Evolutionary conservation across 2,113 vertebrate genomes (phyloP).

Genomic region (Calcarius ornatus): DNA sequence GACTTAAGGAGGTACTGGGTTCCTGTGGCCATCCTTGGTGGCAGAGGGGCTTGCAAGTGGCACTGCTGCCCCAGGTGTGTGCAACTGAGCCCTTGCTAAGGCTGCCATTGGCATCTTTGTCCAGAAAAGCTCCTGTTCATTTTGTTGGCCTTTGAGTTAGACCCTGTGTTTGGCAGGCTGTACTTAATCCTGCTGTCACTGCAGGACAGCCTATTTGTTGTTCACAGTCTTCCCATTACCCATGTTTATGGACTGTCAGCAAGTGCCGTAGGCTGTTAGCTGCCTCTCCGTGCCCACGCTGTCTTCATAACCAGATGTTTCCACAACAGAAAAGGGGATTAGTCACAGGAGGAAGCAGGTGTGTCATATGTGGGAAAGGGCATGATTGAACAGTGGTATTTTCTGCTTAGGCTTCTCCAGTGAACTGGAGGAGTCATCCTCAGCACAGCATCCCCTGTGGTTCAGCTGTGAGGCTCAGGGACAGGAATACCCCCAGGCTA

Average conservation of each 20-base stretch:
- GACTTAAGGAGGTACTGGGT: neutral
- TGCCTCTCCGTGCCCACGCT: neutral
- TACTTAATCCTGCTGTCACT: neutral
- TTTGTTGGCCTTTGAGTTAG: neutral
- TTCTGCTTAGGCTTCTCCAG: constrained; percentile 11
- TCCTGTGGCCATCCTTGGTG: neutral
- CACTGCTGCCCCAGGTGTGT: neutral
- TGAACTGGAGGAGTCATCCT: neutral
- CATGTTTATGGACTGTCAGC: neutral
- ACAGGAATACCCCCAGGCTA: neutral
- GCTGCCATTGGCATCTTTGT: neutral
- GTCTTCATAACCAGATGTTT: constrained; percentile 33
- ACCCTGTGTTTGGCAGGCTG: constrained; percentile 2
- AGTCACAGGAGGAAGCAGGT: constrained; percentile 54
- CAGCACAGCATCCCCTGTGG: fast-evolving
- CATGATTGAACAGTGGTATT: neutral
- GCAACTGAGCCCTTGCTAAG: neutral
- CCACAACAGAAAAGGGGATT: constrained; percentile 28
- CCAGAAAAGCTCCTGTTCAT: neutral
- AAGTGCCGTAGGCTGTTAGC: neutral
- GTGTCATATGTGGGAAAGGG: constrained; percentile 8
- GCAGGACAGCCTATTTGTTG: neutral
- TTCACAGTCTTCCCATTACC: neutral
- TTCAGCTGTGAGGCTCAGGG: neutral
- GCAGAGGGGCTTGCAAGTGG: fast-evolving